phyloP scores from a whole-genome alignment of 1,140 invertebrate genomes.

The Drosophila kepulauana region DNA sequence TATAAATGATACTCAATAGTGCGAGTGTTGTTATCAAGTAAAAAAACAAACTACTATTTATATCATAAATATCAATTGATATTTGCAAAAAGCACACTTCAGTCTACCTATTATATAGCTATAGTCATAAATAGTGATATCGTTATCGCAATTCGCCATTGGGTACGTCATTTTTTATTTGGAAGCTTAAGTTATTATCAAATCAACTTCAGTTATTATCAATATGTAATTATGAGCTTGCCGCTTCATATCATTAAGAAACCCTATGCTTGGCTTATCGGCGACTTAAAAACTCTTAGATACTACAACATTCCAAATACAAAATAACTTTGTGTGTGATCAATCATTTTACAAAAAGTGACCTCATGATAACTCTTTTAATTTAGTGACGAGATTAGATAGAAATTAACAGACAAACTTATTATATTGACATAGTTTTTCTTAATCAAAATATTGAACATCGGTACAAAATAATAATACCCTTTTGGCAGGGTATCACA shows the following conservation, averaged over 20 bases:
- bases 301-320: neutral
- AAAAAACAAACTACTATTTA: neutral
- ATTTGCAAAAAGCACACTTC: constrained; percentile 8
- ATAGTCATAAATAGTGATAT: constrained; percentile 15
- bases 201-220: constrained; percentile 10
- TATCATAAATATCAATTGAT: constrained; percentile 1
- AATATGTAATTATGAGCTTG: neutral
- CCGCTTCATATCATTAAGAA: neutral
- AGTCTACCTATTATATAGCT: neutral
- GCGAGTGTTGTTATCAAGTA: neutral
- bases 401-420: too few relatives aligned
- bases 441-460: neutral
- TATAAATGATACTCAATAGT: neutral
- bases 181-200: constrained; percentile 6
- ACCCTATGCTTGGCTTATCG: neutral
- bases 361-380: too few relatives aligned
- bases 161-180: constrained; percentile 25
- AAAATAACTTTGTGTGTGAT: too few relatives aligned
- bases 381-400: too few relatives aligned
- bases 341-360: too few relatives aligned
- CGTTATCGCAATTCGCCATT: neutral
- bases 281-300: neutral
- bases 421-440: neutral
- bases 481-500: neutral
- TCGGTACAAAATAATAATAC: neutral